Base-by-base conservation (phyloP, 2,797 vertebrate species). In the Lepilemur ruficaudatus region DNA sequence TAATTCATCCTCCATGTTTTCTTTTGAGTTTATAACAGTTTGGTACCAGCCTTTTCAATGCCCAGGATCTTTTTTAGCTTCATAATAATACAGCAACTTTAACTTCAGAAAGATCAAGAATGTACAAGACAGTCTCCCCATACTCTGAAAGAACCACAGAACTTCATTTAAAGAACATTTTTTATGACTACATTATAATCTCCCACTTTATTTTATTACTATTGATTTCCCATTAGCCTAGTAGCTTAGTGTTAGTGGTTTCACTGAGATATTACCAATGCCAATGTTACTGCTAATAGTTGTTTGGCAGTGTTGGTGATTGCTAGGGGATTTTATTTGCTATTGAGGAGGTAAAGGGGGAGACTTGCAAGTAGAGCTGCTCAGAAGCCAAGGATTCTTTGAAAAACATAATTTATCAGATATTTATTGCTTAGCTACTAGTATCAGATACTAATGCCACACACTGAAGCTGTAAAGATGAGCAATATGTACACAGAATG, bases 141-240 rank as follows among this genome's bases (percentile, higher is more conserved):
- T 22, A 38, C 15, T 79, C 38, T 80, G 59, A 75, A 90, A 90
- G n/a, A 75, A 35, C 28, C 38, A n/a, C 59, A n/a, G 14, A 69
- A 65, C 75, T 90, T 95, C 22, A 5, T 84, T 90, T 85, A 76
- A 89, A 91, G 82, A 80, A 89, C 3, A n/a, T 59, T 85, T 91
- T 89, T 95, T 92, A 75, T 78, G 61, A 10, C 72, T 89, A 46
- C 28, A 55, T 95, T 30, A 69, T 91, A 84, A 80, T 91, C 50
- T 89, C 41, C 73, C 46, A 89, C 12, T 35, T 72, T 79, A 69
- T 95, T 91, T 78, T 93, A 57, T 75, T 96, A 67, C 41, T 95
- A 61, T 86, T 78, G 63, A 79, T 89, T 96, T 82, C 63, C 41
- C 41, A 85, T 65, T 93, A 70, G 67, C 43, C 25, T 81, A 7